A percentile compares a stretch with the other conserved stretches of the same genome.
Conservation (phyloP, 2,888 invertebrate species). For the Troglohyphantes excavatus region DNA sequence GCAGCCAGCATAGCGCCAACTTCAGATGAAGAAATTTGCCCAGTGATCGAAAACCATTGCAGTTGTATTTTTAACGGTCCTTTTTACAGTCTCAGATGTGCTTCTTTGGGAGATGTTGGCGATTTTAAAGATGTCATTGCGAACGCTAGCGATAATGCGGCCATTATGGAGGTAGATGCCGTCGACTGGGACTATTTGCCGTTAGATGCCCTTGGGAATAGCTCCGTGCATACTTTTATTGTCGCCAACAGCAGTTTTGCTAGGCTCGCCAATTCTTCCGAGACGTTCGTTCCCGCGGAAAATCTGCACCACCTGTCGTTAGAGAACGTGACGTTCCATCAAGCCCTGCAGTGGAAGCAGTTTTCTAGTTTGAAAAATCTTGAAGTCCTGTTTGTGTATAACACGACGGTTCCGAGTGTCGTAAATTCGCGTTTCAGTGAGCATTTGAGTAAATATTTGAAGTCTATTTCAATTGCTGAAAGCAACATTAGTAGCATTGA, state of each 20-base stretch:
- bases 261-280: neutral
- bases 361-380: conserved; percentile 18
- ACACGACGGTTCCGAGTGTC: conserved; percentile 8
- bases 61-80: conserved; percentile 20
- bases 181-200: conserved; percentile 41
- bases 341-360: conserved; percentile 32
- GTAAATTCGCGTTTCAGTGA: conserved; percentile 26
- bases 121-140: conserved; percentile 2
- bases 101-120: neutral
- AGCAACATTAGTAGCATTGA: conserved; percentile 38
- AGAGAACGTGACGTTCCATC: conserved; percentile 34
- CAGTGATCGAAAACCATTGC: conserved; percentile 28
- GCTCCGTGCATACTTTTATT: conserved; percentile 34
- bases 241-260: conserved; percentile 57
- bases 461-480: conserved; percentile 27
- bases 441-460: conserved; percentile 1
- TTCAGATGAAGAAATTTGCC: neutral
- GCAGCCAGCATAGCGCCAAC: conserved; percentile 29
- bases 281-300: neutral
- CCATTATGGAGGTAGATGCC: conserved; percentile 14
- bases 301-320: conserved; percentile 59
- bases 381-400: conserved; percentile 37
- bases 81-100: conserved; percentile 33
- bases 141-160: conserved; percentile 22
- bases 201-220: neutral